Evolutionary conservation across 2,888 invertebrate species (phyloP).

Genomic region (Mythimna loreyi): DNA sequence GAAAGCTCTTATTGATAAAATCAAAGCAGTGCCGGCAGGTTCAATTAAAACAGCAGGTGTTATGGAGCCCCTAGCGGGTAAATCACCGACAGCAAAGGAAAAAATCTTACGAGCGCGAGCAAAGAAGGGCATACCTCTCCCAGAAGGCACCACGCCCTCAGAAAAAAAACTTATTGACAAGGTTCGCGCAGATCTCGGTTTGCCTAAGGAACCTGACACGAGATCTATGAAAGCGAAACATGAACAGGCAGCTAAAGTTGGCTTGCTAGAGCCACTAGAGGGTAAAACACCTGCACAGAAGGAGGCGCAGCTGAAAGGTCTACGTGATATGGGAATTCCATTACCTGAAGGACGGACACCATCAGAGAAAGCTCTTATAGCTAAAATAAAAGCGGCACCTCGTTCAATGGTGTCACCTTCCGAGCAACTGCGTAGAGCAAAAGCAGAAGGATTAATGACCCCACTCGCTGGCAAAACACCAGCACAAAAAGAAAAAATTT

Average conservation of each 20-base stretch:
- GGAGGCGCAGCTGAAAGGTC: constrained; percentile 56
- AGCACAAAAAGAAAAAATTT: constrained; percentile 14
- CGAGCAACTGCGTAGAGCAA: background rate
- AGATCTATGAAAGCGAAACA: constrained; percentile 40
- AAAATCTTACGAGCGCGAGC: constrained; percentile 29
- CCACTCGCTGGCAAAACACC: constrained; percentile 11
- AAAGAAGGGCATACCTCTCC: constrained; percentile 42
- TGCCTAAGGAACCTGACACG: constrained; percentile 56
- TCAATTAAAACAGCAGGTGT: constrained; percentile 15
- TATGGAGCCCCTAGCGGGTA: constrained; percentile 12
- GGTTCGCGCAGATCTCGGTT: constrained; percentile 56
- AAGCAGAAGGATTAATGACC: constrained; percentile 8
- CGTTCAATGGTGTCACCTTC: background rate
- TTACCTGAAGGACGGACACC: constrained; percentile 67
- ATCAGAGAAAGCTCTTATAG: constrained; percentile 56
- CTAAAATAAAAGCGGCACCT: constrained; percentile 7
- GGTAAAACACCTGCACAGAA: constrained; percentile 63
- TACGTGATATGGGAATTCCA: constrained; percentile 59
- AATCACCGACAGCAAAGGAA: constrained; percentile 20
- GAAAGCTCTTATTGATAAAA: constrained; percentile 52
- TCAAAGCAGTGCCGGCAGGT: constrained; percentile 7
- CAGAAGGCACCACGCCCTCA: constrained; percentile 44
- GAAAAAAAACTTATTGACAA: constrained; percentile 63
- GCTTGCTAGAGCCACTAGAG: constrained; percentile 58
- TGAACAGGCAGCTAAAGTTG: constrained; percentile 59